A percentile compares a stretch with the other conserved stretches of the same genome.
Evolutionary conservation across 2,113 vertebrate genomes (phyloP).

Genomic region (Lagopus leucura): DNA sequence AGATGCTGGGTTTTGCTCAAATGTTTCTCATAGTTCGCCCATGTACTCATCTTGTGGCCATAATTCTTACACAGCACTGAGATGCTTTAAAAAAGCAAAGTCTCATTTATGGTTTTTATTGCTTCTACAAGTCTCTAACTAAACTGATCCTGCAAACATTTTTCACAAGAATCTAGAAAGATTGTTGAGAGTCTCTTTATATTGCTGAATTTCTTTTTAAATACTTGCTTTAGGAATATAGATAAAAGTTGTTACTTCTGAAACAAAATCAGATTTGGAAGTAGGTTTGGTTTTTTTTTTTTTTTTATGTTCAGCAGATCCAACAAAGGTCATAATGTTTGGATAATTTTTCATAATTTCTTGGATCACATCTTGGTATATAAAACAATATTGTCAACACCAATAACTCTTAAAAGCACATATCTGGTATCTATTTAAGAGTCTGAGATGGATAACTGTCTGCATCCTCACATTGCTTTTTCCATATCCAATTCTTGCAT

Average conservation of each 20-base stretch:
- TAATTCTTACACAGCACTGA: background rate
- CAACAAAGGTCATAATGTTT: background rate
- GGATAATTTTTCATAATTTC: background rate
- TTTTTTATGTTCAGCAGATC: background rate
- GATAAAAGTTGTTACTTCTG: background rate
- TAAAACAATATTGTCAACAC: background rate
- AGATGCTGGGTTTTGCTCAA: background rate
- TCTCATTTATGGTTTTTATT: background rate
- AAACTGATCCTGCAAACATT: background rate
- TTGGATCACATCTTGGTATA: fast-evolving
- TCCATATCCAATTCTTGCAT: no score
- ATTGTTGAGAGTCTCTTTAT: background rate
- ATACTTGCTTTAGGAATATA: background rate
- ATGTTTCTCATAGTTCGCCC: background rate
- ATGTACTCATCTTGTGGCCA: background rate
- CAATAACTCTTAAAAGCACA: fast-evolving
- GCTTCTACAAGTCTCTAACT: background rate
- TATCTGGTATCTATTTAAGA: background rate
- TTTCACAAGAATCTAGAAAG: background rate
- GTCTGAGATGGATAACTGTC: background rate
- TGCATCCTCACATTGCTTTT: background rate
- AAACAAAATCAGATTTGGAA: background rate
- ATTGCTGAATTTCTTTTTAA: background rate
- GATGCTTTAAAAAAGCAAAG: background rate
- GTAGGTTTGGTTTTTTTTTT: no score